These are phyloP conservation scores for Zaprionus kolodkinae DNA, from an alignment of 1,140 invertebrate species.

Conservation along the genomic window DNA sequence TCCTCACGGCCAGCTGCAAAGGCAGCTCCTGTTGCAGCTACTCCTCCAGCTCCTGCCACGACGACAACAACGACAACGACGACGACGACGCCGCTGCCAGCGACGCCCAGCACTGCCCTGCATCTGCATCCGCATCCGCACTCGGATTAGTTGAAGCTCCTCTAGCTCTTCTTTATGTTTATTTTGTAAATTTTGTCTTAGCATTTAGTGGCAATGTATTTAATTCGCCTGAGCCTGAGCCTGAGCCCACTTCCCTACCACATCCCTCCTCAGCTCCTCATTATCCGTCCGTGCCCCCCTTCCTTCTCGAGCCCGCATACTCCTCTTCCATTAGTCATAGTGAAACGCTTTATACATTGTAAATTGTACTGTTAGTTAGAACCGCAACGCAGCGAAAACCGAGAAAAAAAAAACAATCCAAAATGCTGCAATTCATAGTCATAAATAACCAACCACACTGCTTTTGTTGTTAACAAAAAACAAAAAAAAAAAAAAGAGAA, in stretches of 20 bases:
- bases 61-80: not conserved
- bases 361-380: slow-evolving; percentile 77
- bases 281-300: too few species aligned
- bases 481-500: not conserved
- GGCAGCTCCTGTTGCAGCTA: slow-evolving; percentile 14
- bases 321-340: slow-evolving; percentile 54
- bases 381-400: not conserved
- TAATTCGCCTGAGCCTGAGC: slow-evolving; percentile 33
- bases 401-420: not conserved
- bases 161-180: slow-evolving; percentile 34
- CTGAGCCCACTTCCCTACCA: not conserved
- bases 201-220: slow-evolving; percentile 78
- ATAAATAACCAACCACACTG: slow-evolving; percentile 64
- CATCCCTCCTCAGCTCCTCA: slow-evolving; percentile 6
- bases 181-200: slow-evolving; percentile 60
- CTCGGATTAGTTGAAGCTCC: slow-evolving; percentile 52
- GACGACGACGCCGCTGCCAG: slow-evolving; percentile 21
- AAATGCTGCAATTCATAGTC: slow-evolving; percentile 47
- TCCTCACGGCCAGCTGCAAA: slow-evolving; percentile 12
- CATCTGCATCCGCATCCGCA: slow-evolving; percentile 57
- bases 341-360: slow-evolving; percentile 78
- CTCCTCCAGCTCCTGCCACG: not conserved
- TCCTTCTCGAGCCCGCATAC: not conserved
- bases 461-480: slow-evolving; percentile 53
- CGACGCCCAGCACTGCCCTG: slow-evolving; percentile 48